phyloP scores from a whole-genome alignment of 2,797 vertebrate species.

The Sebastes aleutianus region DNA sequence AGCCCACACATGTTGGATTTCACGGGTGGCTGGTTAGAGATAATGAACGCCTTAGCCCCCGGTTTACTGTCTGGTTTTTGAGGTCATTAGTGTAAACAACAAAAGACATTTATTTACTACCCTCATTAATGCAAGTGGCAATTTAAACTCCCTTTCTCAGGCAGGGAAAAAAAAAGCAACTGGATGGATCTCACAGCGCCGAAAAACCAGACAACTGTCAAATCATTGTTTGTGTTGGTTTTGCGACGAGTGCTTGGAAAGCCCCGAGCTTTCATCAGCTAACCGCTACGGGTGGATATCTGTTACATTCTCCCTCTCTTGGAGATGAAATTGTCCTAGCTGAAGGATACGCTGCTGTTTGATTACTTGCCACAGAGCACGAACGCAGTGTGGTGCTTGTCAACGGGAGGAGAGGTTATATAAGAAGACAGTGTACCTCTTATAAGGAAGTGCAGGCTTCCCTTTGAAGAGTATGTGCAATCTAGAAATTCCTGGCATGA shows the following conservation, averaged over 20 bases:
- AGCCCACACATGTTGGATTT: conserved; percentile 67
- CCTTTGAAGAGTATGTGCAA: background rate
- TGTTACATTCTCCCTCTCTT: conserved; percentile 28
- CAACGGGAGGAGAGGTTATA: background rate
- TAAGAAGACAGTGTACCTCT: conserved; percentile 1
- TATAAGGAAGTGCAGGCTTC: background rate
- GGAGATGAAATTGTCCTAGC: conserved; percentile 26
- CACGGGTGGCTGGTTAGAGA: conserved; percentile 57
- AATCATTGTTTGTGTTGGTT: conserved; percentile 68
- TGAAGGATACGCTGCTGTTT: conserved; percentile 27
- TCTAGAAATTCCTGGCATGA: background rate
- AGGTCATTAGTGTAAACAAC: conserved; percentile 72
- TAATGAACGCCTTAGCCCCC: conserved; percentile 51
- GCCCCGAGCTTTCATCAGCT: conserved; percentile 62
- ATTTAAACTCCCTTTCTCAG: conserved; percentile 58
- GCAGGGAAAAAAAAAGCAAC: background rate
- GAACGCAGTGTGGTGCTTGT: conserved; percentile 14
- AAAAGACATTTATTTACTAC: conserved; percentile 68
- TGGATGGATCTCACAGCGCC: conserved; percentile 25
- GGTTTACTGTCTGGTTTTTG: conserved; percentile 64
- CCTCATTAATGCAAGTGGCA: conserved; percentile 72
- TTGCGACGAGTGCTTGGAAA: conserved; percentile 56
- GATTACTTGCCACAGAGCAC: conserved; percentile 29
- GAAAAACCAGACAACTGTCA: conserved; percentile 58
- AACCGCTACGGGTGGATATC: conserved; percentile 40